Conservation (phyloP, 2,797 vertebrate genomes). For the Silurus lanzhouensis region DNA sequence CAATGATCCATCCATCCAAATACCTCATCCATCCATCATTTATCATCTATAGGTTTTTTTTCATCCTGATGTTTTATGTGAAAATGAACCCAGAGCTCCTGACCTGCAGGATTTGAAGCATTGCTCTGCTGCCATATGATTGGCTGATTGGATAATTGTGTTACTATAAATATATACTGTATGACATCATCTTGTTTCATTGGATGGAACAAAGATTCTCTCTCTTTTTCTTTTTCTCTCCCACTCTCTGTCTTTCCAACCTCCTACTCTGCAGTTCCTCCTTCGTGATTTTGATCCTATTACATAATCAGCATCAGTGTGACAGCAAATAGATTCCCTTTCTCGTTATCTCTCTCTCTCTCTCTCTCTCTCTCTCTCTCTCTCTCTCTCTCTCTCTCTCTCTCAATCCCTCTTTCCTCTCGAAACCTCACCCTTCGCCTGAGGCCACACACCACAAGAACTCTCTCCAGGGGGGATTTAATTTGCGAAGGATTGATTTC, state of each 20-base stretch:
- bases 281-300: slow-evolving; percentile 44
- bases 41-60: background rate
- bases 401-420: background rate
- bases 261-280: slow-evolving; percentile 28
- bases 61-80: background rate
- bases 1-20: background rate
- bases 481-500: slow-evolving; percentile 41
- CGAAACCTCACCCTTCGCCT: background rate
- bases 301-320: slow-evolving; percentile 63
- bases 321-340: slow-evolving; percentile 54
- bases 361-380: background rate
- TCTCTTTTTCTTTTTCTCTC: slow-evolving; percentile 3
- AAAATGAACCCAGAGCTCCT: background rate
- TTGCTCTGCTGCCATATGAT: background rate
- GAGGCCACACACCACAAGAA: background rate
- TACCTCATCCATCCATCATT: background rate
- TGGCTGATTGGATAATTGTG: slow-evolving; percentile 20
- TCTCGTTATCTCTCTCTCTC: background rate
- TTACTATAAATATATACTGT: slow-evolving; percentile 2
- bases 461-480: slow-evolving; percentile 39
- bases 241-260: slow-evolving; percentile 5
- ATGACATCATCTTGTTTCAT: background rate
- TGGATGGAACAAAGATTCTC: background rate
- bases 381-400: background rate
- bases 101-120: background rate